Base-by-base conservation (phyloP, 2,113 vertebrate species). In the Pandion haliaetus region DNA sequence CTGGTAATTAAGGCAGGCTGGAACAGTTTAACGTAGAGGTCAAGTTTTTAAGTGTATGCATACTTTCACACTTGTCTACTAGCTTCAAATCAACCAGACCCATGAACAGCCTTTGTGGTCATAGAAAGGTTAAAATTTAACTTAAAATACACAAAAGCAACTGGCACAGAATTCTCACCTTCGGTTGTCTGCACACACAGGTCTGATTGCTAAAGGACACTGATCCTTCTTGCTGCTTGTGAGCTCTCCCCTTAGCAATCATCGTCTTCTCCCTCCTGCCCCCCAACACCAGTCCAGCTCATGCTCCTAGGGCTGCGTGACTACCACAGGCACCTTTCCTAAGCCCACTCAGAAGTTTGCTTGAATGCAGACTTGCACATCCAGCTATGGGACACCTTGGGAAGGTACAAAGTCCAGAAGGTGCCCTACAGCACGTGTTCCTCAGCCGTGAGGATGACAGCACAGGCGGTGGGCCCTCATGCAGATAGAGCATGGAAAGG, bases 271-370 rank as follows among this genome's bases (percentile, higher is more conserved):
- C 66, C 29, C 26, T 49, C 40, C 36, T 77, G 8, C 21, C 20
- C 21, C 50, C 15, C 6, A 2, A 20, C 6, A 1, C 16, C 61
- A 61, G 40, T 6, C 40, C 50, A 66, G 50, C 44, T 58, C 15
- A 0, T 0, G 0, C 31, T 88, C 59, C 58, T 3, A 55, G 38
- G 81, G 38, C 45, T 26, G 9, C 1, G 0, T 12, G 42, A 44
- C 67, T 17, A 66, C 11, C 44, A 50, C 83, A 63, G 34, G 50
- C 17, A 49, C 31, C 29, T 57, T 50, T 57, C 42, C 45, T 31
- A 71, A 54, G 29, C n/a, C 32, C 31, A 29, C 0, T 31, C 19
- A 12, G 7, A 52, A 5, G 47, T 17, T 28, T 32, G 42, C 45
- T 2, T 12, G 28, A 72, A 20, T 14, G 34, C 26, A 74, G 57